These are phyloP conservation scores for Oreochromis niloticus DNA, from an alignment of 2,113 vertebrate species.

Conservation along the genomic window DNA sequence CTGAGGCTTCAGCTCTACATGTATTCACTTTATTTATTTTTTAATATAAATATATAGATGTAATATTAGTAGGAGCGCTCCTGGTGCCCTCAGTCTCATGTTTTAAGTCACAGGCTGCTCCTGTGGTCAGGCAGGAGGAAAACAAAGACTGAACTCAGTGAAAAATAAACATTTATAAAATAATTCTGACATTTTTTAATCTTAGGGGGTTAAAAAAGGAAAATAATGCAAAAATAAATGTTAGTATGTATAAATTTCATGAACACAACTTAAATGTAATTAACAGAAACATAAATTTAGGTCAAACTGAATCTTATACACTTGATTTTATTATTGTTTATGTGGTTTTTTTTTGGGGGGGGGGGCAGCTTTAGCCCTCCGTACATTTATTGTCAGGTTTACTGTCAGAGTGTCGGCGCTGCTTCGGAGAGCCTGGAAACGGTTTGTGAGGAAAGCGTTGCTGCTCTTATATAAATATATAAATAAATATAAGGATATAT, in stretches of 20 bases:
- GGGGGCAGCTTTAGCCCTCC: not conserved
- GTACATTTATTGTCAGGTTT: not conserved
- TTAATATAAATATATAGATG: not conserved
- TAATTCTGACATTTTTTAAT: not conserved
- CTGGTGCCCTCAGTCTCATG: not conserved
- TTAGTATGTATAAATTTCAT: not conserved
- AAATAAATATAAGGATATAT: not conserved
- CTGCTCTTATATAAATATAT: not conserved
- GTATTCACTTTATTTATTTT: not conserved
- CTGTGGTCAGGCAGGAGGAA: not conserved
- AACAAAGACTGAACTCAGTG: not conserved
- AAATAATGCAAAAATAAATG: not conserved
- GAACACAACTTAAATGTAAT: not conserved
- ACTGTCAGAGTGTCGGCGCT: not conserved
- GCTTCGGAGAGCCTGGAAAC: not conserved
- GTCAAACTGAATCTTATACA: not conserved
- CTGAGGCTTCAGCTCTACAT: not conserved
- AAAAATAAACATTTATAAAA: not conserved
- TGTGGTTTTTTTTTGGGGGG: not conserved
- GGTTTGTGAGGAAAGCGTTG: not conserved
- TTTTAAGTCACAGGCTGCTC: not conserved
- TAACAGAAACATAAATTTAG: not conserved
- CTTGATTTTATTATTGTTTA: not conserved
- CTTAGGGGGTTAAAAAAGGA: not conserved
- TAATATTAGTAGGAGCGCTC: not conserved